Evolutionary conservation across 2,888 invertebrate genomes (phyloP), one percentile per base, ranked within the genome.

Genomic region (Drosophila yooni): DNA sequence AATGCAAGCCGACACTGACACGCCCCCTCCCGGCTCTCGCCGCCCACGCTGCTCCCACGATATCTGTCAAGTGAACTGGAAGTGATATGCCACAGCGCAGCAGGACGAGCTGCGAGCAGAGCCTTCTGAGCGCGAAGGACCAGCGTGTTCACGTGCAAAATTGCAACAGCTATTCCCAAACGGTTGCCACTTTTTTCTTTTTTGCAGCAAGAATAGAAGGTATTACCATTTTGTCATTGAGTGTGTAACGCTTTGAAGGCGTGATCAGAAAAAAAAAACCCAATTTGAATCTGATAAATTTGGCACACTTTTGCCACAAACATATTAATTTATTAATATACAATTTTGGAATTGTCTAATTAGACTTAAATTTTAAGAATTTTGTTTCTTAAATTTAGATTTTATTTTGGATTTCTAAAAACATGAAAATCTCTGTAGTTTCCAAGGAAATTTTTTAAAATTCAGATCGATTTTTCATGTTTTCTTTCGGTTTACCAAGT

Each of bases 31-130:
- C 11, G 29, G 10, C 34, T 64, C 61, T 66, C 61, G 7, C 21
- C 21, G 21, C 3, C 2, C 15, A 5, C 3, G 46, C 15, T 7
- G 46, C 52, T 29, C n/a, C 65, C 73, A 34, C 83, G 74, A 72
- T 90, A 83, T 86, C 88, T 88, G 90, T 85, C 91, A 91, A 88
- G 78, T 88, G 91, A 88, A 89, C 88, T 91, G 87, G 85, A 88
- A 88, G 88, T 88, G 88, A 89, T 91, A 89, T 76, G 88, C 73
- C 69, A 58, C n/a, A 64, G 58, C 52, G 40, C 38, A 54, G 56
- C 62, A 54, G 62, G 56, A 60, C 51, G 56, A 25, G 34, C 53
- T 18, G 54, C 27, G 15, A 38, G 34, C 15, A 15, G 18, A 75
- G 46, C 53, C 43, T 21, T 21, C 43, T 50, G 46, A 60, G 57